A percentile compares a stretch with the other conserved stretches of the same genome.
Evolutionary conservation across 2,888 invertebrate genomes (phyloP).

Genomic region (Iphiclides podalirius): DNA sequence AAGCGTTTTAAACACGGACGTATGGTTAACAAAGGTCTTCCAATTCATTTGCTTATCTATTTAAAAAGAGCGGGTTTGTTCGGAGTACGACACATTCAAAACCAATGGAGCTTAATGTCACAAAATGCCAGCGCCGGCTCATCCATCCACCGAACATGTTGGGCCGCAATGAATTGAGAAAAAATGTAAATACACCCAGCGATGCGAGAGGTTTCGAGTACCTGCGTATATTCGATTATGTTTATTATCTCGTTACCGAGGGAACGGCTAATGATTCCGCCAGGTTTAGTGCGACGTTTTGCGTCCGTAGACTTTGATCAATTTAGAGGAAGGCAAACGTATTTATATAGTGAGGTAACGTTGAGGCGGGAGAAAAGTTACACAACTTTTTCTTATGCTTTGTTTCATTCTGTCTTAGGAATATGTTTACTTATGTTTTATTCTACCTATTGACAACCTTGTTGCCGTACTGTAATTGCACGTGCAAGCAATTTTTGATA

Average conservation of each 20-base stretch:
- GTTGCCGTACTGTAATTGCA: too few relatives aligned
- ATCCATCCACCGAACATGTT: conserved; percentile 55
- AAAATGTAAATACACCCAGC: conserved; percentile 60
- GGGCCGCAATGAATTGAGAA: conserved; percentile 53
- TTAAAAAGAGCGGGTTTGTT: conserved; percentile 66
- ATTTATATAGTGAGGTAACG: neutral
- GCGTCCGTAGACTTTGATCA: neutral
- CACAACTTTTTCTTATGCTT: neutral
- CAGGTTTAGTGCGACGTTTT: conserved; percentile 8
- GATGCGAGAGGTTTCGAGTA: conserved; percentile 36
- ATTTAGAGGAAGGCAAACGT: neutral
- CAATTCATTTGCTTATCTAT: conserved; percentile 78
- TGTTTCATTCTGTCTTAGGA: neutral
- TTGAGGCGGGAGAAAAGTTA: neutral
- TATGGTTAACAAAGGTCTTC: conserved; percentile 61
- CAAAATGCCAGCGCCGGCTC: conserved; percentile 62
- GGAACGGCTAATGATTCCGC: conserved; percentile 12
- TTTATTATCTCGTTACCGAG: conserved; percentile 21
- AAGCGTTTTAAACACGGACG: conserved; percentile 47
- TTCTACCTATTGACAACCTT: too few relatives aligned
- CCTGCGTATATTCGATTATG: conserved; percentile 24
- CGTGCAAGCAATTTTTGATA: too few relatives aligned
- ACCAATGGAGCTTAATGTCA: conserved; percentile 75
- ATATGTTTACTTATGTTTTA: too few relatives aligned
- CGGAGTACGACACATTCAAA: conserved; percentile 65